Conservation (phyloP, 1,140 invertebrate species). For the Drosophila biarmipes region DNA sequence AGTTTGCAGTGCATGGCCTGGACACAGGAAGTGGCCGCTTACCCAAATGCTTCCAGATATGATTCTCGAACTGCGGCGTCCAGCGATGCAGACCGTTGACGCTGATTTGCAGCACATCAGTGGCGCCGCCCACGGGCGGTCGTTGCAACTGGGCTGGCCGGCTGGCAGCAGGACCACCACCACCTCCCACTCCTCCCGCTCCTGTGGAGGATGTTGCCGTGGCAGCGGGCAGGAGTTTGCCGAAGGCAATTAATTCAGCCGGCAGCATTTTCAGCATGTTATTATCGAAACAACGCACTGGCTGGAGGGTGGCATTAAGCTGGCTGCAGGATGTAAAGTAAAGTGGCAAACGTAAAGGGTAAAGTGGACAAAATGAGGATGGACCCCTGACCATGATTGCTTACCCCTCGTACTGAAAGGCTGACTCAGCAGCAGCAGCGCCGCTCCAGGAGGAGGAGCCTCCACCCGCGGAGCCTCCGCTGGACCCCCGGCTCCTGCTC, state of each 20-base stretch:
- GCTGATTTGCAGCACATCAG: slow-evolving; percentile 75
- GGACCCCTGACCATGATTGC: slow-evolving; percentile 27
- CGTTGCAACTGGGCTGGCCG: slow-evolving; percentile 46
- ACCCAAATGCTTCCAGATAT: slow-evolving; percentile 84
- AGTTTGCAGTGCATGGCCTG: background rate
- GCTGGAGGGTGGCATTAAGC: slow-evolving; percentile 80
- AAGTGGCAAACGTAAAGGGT: background rate
- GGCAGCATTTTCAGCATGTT: slow-evolving; percentile 83
- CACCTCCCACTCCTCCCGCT: no score
- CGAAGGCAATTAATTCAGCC: slow-evolving; percentile 84
- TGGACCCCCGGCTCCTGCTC: slow-evolving; percentile 18
- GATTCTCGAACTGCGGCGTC: slow-evolving; percentile 81
- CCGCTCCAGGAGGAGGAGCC: slow-evolving; percentile 37
- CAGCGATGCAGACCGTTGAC: slow-evolving; percentile 81
- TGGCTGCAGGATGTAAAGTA: slow-evolving; percentile 44
- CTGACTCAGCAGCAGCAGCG: slow-evolving; percentile 48
- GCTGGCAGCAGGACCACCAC: slow-evolving; percentile 1
- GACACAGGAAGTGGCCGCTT: slow-evolving; percentile 41
- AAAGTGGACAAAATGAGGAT: background rate
- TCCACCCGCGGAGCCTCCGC: slow-evolving; percentile 15
- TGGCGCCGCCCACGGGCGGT: slow-evolving; percentile 33
- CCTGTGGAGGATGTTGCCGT: slow-evolving; percentile 10
- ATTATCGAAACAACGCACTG: slow-evolving; percentile 76
- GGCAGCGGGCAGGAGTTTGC: slow-evolving; percentile 76
- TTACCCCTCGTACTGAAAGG: slow-evolving; percentile 80